Conservation (phyloP, 2,113 vertebrate genomes). For the Nansenia antarctica region DNA sequence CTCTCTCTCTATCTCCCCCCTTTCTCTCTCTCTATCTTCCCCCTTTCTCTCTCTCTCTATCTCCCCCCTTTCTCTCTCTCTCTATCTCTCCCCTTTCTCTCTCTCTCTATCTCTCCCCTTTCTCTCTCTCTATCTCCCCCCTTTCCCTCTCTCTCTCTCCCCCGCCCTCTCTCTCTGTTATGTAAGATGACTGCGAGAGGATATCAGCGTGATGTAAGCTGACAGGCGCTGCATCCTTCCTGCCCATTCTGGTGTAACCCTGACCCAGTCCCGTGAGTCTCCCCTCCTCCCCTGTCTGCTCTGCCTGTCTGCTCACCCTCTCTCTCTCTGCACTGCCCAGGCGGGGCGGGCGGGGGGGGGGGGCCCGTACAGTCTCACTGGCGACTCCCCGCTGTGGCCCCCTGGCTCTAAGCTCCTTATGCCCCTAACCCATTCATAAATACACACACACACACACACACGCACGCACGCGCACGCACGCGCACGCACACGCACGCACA, state of each 20-base stretch:
- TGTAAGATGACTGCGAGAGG: constrained; percentile 24
- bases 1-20: background rate
- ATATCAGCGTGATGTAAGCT: constrained; percentile 35
- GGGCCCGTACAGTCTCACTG: background rate
- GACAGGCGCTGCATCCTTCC: constrained; percentile 15
- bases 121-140: background rate
- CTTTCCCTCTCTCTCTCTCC: background rate
- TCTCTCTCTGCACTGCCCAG: background rate
- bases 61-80: background rate
- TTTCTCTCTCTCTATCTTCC: background rate
- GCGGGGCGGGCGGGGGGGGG: background rate
- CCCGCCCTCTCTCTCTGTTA: constrained; percentile 7
- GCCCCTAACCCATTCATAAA: constrained; percentile 20
- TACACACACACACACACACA: background rate
- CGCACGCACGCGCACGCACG: too few species aligned
- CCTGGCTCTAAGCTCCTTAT: constrained; percentile 4
- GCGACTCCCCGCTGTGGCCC: background rate
- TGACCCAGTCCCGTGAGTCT: constrained; percentile 28
- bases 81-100: background rate
- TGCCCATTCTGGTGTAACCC: constrained; percentile 16
- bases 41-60: background rate
- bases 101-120: background rate
- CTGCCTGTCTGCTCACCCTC: constrained; percentile 9
- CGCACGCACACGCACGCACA: too few species aligned
- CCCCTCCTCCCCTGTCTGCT: constrained; percentile 7